Evolutionary conservation across 2,797 vertebrate genomes (phyloP).

Genomic region (Eleutherodactylus coqui): DNA sequence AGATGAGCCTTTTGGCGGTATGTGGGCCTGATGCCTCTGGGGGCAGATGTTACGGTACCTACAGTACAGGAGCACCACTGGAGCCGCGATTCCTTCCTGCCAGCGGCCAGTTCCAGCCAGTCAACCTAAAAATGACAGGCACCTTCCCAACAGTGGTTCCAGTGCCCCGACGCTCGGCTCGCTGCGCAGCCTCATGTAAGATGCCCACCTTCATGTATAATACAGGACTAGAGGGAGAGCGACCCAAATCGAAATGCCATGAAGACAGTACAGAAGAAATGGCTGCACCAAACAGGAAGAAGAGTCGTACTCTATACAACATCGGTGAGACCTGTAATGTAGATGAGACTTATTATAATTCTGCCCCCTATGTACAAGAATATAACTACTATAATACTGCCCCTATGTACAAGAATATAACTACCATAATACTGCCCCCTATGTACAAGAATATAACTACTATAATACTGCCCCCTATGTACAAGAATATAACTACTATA

Average conservation of each 20-base stretch:
- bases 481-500: not conserved
- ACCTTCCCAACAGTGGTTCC: constrained; percentile 69
- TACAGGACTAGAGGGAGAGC: constrained; percentile 39
- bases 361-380: not conserved
- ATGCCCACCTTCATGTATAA: constrained; percentile 65
- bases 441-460: not conserved
- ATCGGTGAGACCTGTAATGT: constrained; percentile 75
- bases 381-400: not conserved
- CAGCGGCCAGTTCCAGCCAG: constrained; percentile 13
- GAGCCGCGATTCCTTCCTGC: not conserved
- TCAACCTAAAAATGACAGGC: constrained; percentile 77
- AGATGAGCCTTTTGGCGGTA: constrained; percentile 41
- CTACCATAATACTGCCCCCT: not conserved
- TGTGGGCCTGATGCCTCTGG: constrained; percentile 36
- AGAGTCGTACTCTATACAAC: constrained; percentile 89
- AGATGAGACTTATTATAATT: not conserved
- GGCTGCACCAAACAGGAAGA: constrained; percentile 82
- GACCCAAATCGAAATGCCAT: constrained; percentile 56
- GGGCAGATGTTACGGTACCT: not conserved
- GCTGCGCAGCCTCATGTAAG: constrained; percentile 69
- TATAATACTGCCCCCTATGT: not conserved
- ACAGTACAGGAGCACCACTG: not conserved
- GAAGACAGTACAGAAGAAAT: constrained; percentile 56
- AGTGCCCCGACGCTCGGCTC: constrained; percentile 71
- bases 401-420: not conserved